phyloP scores from a whole-genome alignment of 2,797 vertebrate species.

The Poeciliopsis presidionis region DNA sequence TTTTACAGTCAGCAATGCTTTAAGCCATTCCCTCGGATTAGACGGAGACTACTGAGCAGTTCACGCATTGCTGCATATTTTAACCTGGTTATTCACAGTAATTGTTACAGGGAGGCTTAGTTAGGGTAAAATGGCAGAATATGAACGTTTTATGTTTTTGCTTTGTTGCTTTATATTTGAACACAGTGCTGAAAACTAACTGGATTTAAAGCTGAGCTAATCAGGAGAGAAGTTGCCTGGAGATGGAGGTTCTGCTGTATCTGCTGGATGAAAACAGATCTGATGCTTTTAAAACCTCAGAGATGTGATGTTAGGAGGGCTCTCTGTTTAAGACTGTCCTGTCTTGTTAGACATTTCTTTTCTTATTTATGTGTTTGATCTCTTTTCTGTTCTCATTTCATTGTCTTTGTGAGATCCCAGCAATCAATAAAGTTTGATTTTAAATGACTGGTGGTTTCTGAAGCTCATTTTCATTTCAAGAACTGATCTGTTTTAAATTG shows the following conservation, averaged over 20 bases:
- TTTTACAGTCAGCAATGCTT: slow-evolving; percentile 46
- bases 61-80: slow-evolving; percentile 52
- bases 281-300: slow-evolving; percentile 15
- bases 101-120: not conserved
- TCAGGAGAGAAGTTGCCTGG: slow-evolving; percentile 20
- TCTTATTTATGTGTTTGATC: slow-evolving; percentile 53
- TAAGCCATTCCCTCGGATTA: slow-evolving; percentile 49
- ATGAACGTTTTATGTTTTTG: not conserved
- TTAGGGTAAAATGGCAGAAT: not conserved
- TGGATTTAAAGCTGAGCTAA: slow-evolving; percentile 61
- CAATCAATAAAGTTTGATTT: slow-evolving; percentile 74
- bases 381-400: slow-evolving; percentile 45
- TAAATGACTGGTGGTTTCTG: slow-evolving; percentile 8
- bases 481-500: not conserved
- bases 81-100: slow-evolving; percentile 24
- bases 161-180: slow-evolving; percentile 52
- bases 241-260: slow-evolving; percentile 58
- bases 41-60: slow-evolving; percentile 66
- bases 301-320: not conserved
- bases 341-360: slow-evolving; percentile 21
- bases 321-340: slow-evolving; percentile 40
- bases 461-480: not conserved
- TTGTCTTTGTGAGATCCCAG: slow-evolving; percentile 55
- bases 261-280: slow-evolving; percentile 55
- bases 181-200: slow-evolving; percentile 67